Base-by-base conservation (phyloP, 2,888 invertebrate genomes). In the Zeuzera pyrina region DNA sequence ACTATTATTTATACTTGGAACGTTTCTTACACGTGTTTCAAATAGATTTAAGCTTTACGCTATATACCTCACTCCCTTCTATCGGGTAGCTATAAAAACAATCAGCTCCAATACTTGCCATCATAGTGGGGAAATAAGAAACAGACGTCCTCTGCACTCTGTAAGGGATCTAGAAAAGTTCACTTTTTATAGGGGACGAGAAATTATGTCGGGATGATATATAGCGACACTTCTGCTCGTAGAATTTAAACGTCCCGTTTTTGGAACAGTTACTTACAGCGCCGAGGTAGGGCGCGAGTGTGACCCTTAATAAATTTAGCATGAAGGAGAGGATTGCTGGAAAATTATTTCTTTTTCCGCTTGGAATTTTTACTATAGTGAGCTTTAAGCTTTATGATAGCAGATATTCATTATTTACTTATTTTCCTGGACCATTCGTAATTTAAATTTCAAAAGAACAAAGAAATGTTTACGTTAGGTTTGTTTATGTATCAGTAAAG, bases 271-370 rank as follows among this genome's bases (percentile, higher is more conserved):
- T 71, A 70, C 73, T 74, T 67, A 70, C 67, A 62, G 65, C 44
- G 45, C 39, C 43, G 49, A 61, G 63, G 63, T 51, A 62, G 62
- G 68, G 68, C 53, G 60, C 47, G 59, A 61, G 54, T 62, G 54
- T 61, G 71, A 73, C 74, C 79, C 72, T 73, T 72, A 71, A 78
- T 79, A 78, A 78, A 79, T 81, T 76, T 53, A 51, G 54, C 59
- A 61, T 70, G 64, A 70, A 67, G 61, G 57, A 65, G 57, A 52
- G 56, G 62, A 57, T 65, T 60, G 56, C 51, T 55, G 63, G 65
- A 66, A 69, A 69, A 71, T 63, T 61, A 57, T 62, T 65, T 58
- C 57, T 32, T 33, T 35, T 34, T 24, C 29, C 26, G 8, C 23
- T 29, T 34, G 21, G 25, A 31, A 31, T 31, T 29, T 37, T 31